Evolutionary conservation across 2,797 vertebrate species (phyloP).

Genomic region (Ibycter americanus): DNA sequence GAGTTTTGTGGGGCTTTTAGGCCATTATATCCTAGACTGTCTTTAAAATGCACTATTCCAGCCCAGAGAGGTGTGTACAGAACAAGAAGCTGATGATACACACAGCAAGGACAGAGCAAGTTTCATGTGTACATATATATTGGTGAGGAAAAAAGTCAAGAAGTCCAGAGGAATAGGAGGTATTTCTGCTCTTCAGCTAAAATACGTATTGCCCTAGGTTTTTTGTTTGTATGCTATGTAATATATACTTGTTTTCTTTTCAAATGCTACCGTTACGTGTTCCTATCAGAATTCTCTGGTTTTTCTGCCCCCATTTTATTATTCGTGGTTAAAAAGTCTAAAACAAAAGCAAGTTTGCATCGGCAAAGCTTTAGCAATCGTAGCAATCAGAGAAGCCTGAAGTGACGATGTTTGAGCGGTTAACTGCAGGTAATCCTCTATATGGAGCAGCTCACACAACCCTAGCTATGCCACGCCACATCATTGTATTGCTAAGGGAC

Average conservation of each 20-base stretch:
- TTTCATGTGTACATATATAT: neutral
- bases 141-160: neutral
- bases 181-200: neutral
- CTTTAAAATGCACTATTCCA: neutral
- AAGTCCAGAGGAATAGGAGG: neutral
- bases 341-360: neutral
- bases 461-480: neutral
- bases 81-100: neutral
- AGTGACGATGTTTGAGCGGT: neutral
- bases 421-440: neutral
- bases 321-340: neutral
- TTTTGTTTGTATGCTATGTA: neutral
- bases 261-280: neutral
- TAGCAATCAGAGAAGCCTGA: neutral
- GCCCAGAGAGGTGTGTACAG: neutral
- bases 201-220: neutral
- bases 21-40: neutral
- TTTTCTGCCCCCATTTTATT: neutral
- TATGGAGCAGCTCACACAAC: neutral
- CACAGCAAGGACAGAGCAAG: neutral
- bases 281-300: neutral
- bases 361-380: neutral
- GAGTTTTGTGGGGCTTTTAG: neutral
- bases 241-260: neutral
- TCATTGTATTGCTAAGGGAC: neutral